Evolutionary conservation across 2,113 vertebrate genomes (phyloP), one percentile per base, ranked within the genome.

Genomic region (Bos javanicus): DNA sequence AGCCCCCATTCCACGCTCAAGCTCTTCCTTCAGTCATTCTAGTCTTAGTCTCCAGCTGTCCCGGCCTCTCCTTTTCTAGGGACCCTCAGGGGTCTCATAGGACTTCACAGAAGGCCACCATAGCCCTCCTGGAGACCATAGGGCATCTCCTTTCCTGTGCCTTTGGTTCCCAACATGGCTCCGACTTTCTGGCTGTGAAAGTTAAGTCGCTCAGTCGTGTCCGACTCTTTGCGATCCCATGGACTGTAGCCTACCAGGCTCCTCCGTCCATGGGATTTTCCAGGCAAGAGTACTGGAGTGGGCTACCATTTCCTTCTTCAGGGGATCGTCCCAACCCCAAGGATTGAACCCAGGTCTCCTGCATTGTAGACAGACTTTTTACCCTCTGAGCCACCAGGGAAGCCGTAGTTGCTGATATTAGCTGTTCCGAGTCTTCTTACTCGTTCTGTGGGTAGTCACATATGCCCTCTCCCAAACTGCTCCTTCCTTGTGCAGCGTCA

Each of bases 1-100:
- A 36, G 17, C 46, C 8, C 17, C 23, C 13, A 1, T 9, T 21
- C 25, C n/a, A 17, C 0, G 0, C 28, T 48, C 30, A 23, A 12
- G 30, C 36, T 30, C 12, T 11, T 28, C 76, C 46, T 19, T 0
- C 54, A 17, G 30, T n/a, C 48, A 5, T 3, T 2, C 33, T n/a
- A 1, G 28, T n/a, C 13, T 25, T 60, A 1, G 25, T 5, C 82
- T 28, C 33, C 48, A 30, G 48, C 48, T 15, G 25, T 26, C 52
- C 26, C 1, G 0, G 5, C 30, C 15, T 60, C 43, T 57, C 2
- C 46, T 46, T 48, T 87, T 9, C 19, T 14, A 19, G 59, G 80
- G 48, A 3, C 15, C 43, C 23, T 30, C 2, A 19, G 3, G 14
- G 33, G 12, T 39, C 39, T 81, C 64, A 16, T 19, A 23, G 43